Conservation (phyloP, 2,113 vertebrate genomes). For the Lagenorhynchus albirostris region DNA sequence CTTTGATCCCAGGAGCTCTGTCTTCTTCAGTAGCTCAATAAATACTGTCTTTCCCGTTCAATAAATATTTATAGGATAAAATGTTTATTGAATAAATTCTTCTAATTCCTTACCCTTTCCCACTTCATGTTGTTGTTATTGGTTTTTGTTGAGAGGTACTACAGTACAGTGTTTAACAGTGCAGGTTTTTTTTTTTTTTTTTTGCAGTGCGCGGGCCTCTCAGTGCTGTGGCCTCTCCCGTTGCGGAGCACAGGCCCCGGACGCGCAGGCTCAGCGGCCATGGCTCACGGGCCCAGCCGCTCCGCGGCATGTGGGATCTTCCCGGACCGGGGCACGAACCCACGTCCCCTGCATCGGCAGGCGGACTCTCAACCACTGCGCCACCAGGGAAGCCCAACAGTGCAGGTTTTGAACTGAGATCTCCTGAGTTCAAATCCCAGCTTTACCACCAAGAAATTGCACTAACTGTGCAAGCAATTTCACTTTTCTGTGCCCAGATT, state of each 20-base stretch:
- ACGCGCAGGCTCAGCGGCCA: too few relatives aligned
- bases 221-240: too few relatives aligned
- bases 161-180: background rate
- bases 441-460: background rate
- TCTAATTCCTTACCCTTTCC: conserved; percentile 29
- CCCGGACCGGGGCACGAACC: too few relatives aligned
- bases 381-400: too few relatives aligned
- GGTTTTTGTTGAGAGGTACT: background rate
- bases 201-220: too few relatives aligned
- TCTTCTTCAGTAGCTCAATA: background rate
- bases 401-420: background rate
- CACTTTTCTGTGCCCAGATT: background rate
- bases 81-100: conserved; percentile 62
- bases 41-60: background rate
- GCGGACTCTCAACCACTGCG: too few relatives aligned
- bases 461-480: background rate
- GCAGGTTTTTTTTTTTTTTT: too few relatives aligned
- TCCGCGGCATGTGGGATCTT: too few relatives aligned
- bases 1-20: background rate
- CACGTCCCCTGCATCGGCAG: too few relatives aligned
- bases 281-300: too few relatives aligned
- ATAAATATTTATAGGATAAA: conserved; percentile 52
- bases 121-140: background rate
- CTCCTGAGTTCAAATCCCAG: background rate
- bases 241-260: too few relatives aligned